Percentiles rank a stretch among this genome's conserved stretches.
Evolutionary conservation across 2,888 invertebrate genomes (phyloP).

Genomic region (Erebia ligea): DNA sequence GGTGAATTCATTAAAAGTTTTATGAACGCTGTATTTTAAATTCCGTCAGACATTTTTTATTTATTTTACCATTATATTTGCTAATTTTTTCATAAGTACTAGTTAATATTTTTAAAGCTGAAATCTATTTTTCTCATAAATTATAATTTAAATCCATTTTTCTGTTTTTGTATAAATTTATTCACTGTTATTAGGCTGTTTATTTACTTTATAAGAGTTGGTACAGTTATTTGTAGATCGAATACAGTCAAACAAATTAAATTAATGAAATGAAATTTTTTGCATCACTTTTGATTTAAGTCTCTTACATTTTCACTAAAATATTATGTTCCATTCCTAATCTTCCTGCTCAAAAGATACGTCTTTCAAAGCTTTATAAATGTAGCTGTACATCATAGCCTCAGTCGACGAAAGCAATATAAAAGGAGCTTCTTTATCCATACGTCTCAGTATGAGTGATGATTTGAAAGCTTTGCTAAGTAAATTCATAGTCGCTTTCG

Average conservation of each 20-base stretch:
- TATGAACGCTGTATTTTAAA: not conserved
- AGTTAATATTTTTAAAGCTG: too few relatives aligned
- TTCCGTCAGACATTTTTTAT: not conserved
- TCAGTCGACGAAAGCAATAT: not conserved
- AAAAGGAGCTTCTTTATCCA: slow-evolving; percentile 1
- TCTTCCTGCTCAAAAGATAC: not conserved
- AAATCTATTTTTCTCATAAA: too few relatives aligned
- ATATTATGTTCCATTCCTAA: not conserved
- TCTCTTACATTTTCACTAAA: not conserved
- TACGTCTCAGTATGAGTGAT: not conserved
- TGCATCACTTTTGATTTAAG: not conserved
- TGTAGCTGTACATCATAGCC: not conserved
- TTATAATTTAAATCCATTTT: too few relatives aligned
- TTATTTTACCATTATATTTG: not conserved
- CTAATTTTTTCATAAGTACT: too few relatives aligned
- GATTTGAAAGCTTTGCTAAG: slow-evolving; percentile 2
- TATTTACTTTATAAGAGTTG: too few relatives aligned
- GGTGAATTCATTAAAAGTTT: slow-evolving; percentile 6
- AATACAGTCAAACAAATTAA: too few relatives aligned
- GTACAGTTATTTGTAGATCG: too few relatives aligned
- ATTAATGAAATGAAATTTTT: too few relatives aligned
- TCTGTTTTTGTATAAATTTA: too few relatives aligned
- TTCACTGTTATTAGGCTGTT: too few relatives aligned
- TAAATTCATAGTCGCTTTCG: not conserved
- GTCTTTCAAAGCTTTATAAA: slow-evolving; percentile 14